These are phyloP conservation scores for Melanotaenia trifasciata DNA, from an alignment of 2,797 vertebrate species.

Conservation along the genomic window DNA sequence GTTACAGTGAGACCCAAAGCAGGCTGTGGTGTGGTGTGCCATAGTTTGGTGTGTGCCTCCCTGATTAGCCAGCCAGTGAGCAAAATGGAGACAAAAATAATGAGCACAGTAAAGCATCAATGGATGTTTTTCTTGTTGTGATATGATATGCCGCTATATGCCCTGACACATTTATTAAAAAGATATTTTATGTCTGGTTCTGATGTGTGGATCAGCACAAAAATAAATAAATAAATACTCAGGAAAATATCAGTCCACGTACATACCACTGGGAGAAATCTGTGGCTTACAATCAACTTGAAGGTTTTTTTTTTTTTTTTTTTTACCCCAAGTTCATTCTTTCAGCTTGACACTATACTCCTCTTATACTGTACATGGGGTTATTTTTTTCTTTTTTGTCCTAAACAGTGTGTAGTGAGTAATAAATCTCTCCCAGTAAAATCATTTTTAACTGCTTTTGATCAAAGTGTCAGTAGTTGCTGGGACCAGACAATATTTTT, in stretches of 20 bases:
- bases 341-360: background rate
- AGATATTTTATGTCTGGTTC: background rate
- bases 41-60: constrained; percentile 32
- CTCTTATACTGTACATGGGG: background rate
- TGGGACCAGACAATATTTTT: background rate
- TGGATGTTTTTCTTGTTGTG: constrained; percentile 27
- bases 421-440: background rate
- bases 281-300: background rate
- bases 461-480: background rate
- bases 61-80: constrained; percentile 53
- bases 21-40: constrained; percentile 9
- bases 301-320: constrained; percentile 1
- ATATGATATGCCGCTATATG: constrained; percentile 31
- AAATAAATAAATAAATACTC: background rate
- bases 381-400: constrained; percentile 5
- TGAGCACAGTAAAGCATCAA: constrained; percentile 46
- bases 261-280: background rate
- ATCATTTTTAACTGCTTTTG: constrained; percentile 1
- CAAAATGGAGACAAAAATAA: constrained; percentile 59
- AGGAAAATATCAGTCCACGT: background rate
- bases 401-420: background rate
- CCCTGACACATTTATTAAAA: constrained; percentile 12
- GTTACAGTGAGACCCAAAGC: constrained; percentile 41
- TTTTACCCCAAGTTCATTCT: background rate
- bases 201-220: background rate